Percentiles rank a stretch among this genome's conserved stretches.
Evolutionary conservation across 2,113 vertebrate genomes (phyloP).

Genomic region (Podilymbus podiceps): DNA sequence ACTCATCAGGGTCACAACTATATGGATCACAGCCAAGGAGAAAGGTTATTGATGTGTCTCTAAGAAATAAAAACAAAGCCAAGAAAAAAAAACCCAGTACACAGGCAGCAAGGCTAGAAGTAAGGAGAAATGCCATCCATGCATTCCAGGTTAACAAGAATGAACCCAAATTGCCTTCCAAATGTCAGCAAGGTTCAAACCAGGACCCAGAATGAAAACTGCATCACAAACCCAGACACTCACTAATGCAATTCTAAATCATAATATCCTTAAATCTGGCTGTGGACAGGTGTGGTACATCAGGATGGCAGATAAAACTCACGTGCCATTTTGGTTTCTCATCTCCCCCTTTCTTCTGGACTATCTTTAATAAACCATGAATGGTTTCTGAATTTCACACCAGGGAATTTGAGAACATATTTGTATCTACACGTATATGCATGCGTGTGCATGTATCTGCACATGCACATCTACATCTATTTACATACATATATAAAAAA

Average conservation of each 20-base stretch:
- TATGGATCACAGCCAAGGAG: conserved; percentile 45
- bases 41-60: conserved; percentile 58
- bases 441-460: not conserved
- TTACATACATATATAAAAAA: not conserved
- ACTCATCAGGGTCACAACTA: conserved; percentile 57
- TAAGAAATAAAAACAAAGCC: conserved; percentile 46
- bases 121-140: conserved; percentile 25
- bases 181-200: conserved; percentile 32
- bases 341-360: not conserved
- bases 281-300: not conserved
- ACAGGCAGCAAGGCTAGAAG: not conserved
- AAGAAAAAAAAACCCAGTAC: not conserved
- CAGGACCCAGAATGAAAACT: not conserved
- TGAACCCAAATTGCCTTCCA: conserved; percentile 15
- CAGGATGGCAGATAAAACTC: not conserved
- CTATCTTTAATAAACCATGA: not conserved
- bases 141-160: conserved; percentile 13
- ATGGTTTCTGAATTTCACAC: not conserved
- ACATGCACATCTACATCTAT: accelerated
- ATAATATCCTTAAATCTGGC: not conserved
- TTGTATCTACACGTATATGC: not conserved
- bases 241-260: not conserved
- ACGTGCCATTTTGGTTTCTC: not conserved
- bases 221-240: not conserved
- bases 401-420: not conserved